Evolutionary conservation across 2,888 invertebrate species (phyloP), one percentile per base, ranked within the genome.

Genomic region (Mythimna ferrago): DNA sequence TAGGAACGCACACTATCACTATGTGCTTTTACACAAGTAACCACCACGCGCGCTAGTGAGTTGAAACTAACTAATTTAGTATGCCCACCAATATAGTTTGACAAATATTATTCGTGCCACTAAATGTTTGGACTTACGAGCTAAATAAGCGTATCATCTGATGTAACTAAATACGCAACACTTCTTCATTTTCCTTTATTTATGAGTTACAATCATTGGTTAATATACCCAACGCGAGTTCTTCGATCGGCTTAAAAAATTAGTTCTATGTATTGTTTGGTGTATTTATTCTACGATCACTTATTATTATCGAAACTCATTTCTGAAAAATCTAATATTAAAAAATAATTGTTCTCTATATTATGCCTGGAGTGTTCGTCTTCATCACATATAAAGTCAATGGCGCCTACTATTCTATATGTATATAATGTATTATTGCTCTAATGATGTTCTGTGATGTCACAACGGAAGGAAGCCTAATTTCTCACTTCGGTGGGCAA

Each of bases 401-500:
- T 44, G 62, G 66, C 63, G 73, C 61, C 69, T 77, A 81, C 76
- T 78, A 71, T 66, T 48, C 38, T 81, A 74, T 53, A 53, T 63
- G 63, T 63, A 65, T 71, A 41, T 72, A 71, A 65, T 63, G 61
- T 71, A 63, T 76, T 77, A 85, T 74, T 76, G 68, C 71, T 84
- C 71, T 81, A 57, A 61, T 67, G 68, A 48, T 78, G 73, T 80
- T 68, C 66, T 83, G 71, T 77, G 73, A 78, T 80, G 76, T 81
- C 64, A 73, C 35, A 79, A 81, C 82, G 73, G 73, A 85, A 83
- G 78, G 74, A 77, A 79, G 70, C 78, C 76, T 84, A 84, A 80
- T 81, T 80, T 81, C 71, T 87, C 73, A 81, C 80, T 81, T 88
- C 91, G 91, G 91, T 92, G 92, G 92, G 90, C 85, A 86, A 73